These are phyloP conservation scores for Phocoena sinus DNA, from an alignment of 2,113 vertebrate genomes.

Conservation along the genomic window DNA sequence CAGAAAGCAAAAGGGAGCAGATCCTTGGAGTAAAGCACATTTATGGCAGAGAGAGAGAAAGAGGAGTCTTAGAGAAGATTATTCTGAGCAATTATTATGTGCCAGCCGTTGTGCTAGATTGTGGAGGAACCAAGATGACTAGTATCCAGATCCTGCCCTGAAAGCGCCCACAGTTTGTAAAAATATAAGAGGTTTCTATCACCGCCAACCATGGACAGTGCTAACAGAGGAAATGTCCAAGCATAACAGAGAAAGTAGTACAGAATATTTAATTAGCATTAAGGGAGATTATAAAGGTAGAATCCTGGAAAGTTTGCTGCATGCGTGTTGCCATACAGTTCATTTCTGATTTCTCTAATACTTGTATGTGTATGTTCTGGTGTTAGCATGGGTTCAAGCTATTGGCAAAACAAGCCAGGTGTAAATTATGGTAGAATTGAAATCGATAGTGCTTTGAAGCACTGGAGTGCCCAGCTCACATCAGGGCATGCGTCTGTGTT, in stretches of 20 bases:
- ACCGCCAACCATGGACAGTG: neutral
- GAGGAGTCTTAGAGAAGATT: neutral
- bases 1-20: neutral
- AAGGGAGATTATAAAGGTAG: slow-evolving; percentile 5
- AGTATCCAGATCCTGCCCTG: neutral
- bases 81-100: neutral
- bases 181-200: neutral
- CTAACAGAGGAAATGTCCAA: neutral
- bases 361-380: slow-evolving; percentile 67
- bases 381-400: slow-evolving; percentile 82
- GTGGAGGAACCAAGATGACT: neutral
- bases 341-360: slow-evolving; percentile 72
- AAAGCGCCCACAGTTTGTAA: neutral
- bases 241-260: neutral
- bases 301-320: slow-evolving; percentile 22
- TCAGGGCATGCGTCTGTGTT: slow-evolving; percentile 80
- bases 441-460: slow-evolving; percentile 80
- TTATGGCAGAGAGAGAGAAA: slow-evolving; percentile 12
- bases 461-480: slow-evolving; percentile 84
- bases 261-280: slow-evolving; percentile 58
- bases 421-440: slow-evolving; percentile 84
- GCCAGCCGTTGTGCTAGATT: neutral
- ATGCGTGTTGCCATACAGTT: slow-evolving; percentile 38
- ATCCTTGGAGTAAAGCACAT: neutral
- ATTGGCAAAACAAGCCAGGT: slow-evolving; percentile 88